A percentile compares a stretch with the other conserved stretches of the same genome.
Conservation (phyloP, 2,797 vertebrate species). For the Argya squamiceps region DNA sequence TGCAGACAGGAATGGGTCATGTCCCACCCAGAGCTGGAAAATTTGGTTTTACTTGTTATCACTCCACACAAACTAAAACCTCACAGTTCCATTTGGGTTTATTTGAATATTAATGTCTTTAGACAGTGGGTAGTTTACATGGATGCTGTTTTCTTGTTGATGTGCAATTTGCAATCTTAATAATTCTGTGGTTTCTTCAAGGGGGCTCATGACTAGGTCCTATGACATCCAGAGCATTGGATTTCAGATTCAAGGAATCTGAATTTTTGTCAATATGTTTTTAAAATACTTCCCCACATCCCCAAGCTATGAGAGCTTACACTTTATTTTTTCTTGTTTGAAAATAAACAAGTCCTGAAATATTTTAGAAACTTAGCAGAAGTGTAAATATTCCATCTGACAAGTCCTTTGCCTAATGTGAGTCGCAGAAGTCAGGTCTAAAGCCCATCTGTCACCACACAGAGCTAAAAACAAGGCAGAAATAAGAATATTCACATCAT, state of each 20-base stretch:
- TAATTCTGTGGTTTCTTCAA: not conserved
- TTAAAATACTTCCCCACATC: not conserved
- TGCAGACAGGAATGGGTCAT: not conserved
- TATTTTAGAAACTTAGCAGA: not conserved
- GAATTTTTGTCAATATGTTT: not conserved
- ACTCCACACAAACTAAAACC: not conserved
- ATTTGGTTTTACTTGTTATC: not conserved
- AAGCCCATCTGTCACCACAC: conserved; percentile 7
- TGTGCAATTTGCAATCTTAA: not conserved
- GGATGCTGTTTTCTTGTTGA: not conserved
- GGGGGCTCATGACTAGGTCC: not conserved
- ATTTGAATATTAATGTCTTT: not conserved
- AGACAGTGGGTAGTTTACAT: not conserved
- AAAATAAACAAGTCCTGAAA: not conserved
- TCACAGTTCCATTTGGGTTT: not conserved
- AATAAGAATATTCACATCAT: conserved; percentile 1
- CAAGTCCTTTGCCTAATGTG: not conserved
- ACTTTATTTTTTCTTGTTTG: not conserved
- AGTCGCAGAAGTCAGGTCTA: not conserved
- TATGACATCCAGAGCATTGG: not conserved
- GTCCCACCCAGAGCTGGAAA: not conserved
- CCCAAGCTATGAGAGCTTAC: fast-evolving
- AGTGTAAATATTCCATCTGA: not conserved
- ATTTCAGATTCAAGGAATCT: not conserved
- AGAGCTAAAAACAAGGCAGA: conserved; percentile 16